phyloP scores from a whole-genome alignment of 2,113 vertebrate genomes.

The Pachyramphus minor region DNA sequence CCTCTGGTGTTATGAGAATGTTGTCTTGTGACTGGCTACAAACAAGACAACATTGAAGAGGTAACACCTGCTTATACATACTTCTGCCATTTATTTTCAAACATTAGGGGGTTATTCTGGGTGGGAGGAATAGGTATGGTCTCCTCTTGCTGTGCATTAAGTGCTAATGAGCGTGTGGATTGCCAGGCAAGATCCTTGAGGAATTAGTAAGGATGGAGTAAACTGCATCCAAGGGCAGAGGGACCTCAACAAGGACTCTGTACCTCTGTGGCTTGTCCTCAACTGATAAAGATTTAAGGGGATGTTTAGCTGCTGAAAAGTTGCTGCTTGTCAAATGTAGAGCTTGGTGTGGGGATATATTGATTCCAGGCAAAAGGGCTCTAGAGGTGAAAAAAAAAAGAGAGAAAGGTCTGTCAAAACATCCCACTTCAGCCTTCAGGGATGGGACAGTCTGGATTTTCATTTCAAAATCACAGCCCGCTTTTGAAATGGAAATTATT shows the following conservation, averaged over 20 bases:
- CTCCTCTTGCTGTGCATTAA: neutral
- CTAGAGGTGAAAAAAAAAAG: neutral
- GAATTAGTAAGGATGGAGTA: neutral
- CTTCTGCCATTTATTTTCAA: slow-evolving; percentile 62
- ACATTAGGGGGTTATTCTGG: slow-evolving; percentile 31
- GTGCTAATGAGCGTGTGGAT: neutral
- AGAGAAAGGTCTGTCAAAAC: neutral
- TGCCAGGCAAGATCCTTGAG: neutral
- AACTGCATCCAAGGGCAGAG: neutral
- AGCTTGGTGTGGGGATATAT: neutral
- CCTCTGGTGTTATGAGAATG: slow-evolving; percentile 53
- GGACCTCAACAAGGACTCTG: accelerated
- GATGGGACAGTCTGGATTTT: neutral
- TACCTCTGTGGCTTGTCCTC: neutral
- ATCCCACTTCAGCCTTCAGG: neutral
- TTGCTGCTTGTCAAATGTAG: neutral
- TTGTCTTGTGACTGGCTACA: slow-evolving; percentile 53
- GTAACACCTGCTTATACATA: slow-evolving; percentile 60
- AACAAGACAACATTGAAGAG: slow-evolving; percentile 64
- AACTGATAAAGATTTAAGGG: neutral
- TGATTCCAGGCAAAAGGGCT: neutral
- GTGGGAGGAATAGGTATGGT: neutral
- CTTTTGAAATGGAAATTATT: slow-evolving; percentile 43
- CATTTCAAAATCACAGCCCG: slow-evolving; percentile 1
- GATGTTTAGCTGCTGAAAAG: neutral